Percentiles rank a stretch among this genome's conserved stretches.
These are phyloP conservation scores for Trichogramma dendrolimi DNA, from an alignment of 2,888 invertebrate genomes.

Conservation along the genomic window DNA sequence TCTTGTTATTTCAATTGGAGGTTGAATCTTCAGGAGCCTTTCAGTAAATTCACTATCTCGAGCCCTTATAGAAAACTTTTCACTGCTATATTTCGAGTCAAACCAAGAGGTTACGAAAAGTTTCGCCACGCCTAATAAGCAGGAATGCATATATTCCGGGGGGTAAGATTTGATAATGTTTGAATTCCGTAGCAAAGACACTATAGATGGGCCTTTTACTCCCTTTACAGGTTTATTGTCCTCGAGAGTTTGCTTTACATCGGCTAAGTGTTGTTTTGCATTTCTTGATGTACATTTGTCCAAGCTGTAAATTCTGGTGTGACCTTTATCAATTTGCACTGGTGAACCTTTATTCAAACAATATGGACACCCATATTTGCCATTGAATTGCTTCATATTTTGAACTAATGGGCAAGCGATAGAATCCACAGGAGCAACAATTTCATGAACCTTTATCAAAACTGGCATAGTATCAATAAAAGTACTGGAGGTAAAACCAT, in stretches of 20 bases:
- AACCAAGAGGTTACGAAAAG: conserved; percentile 17
- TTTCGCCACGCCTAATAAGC: conserved; percentile 22
- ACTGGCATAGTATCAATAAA: not conserved
- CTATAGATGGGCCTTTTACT: conserved; percentile 20
- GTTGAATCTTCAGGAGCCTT: conserved; percentile 10
- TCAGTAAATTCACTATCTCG: conserved; percentile 11
- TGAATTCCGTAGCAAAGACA: conserved; percentile 15
- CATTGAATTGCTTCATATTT: conserved; percentile 23
- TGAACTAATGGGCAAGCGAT: conserved; percentile 10
- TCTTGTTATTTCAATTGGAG: conserved; percentile 23
- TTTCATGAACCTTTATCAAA: not conserved
- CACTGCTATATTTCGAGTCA: conserved; percentile 6
- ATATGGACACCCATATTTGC: conserved; percentile 25
- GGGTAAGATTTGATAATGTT: conserved; percentile 25
- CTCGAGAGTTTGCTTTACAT: conserved; percentile 6
- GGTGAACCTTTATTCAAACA: conserved; percentile 20
- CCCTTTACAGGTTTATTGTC: conserved; percentile 13
- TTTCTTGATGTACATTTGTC: not conserved
- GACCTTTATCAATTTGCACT: conserved; percentile 13
- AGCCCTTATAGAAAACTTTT: conserved; percentile 17
- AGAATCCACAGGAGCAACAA: conserved; percentile 20
- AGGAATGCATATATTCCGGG: conserved; percentile 28
- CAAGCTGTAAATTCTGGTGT: conserved; percentile 12
- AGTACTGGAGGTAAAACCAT: not conserved
- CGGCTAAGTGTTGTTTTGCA: not conserved